Base-by-base conservation (phyloP, 1,140 invertebrate species). In the Orius laevigatus region DNA sequence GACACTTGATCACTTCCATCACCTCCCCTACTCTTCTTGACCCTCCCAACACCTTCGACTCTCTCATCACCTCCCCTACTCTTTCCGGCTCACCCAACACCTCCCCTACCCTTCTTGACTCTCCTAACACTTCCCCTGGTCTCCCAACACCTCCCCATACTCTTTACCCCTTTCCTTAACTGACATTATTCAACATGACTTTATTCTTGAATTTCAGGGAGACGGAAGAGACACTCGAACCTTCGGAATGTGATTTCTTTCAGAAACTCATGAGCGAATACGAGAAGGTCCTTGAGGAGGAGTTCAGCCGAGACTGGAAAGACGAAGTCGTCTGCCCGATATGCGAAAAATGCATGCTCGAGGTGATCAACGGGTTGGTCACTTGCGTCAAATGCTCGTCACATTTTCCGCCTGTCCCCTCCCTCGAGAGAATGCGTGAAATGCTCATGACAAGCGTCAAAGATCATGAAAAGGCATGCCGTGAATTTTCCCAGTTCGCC, bases 241-340 rank as follows among this genome's bases (percentile, higher is more conserved):
- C 8, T 50, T 64, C 12, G 5, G 55, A 51, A n/a, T 52, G 44
- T 25, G 50, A 61, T 39, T 5, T 48, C 45, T 6, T 14, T 9
- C 9, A 50, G n/a, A 66, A 64, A 65, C 60, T 67, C 25, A 18
- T 64, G 3, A 31, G 57, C 49, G 65, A 68, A 49, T 67, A 66
- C 46, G 60, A 66, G 16, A 60, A 42, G 50, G 48, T 63, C 16
- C 38, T 59, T 6, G 50, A 57, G 15, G 54, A 61, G 5, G 64
- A 68, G 46, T 54, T 61, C 5, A 48, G 62, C 38, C 45, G 55
- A 9, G 41, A 39, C 1, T 53, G 46, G 16, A 49, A 53, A 9
- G 58, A 63, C 11, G 31, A 50, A 36, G 49, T 50, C 5, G 35
- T 50, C 12, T 50, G 49, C 32, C 49, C 49, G 11, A 12, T 50